A percentile compares a stretch with the other conserved stretches of the same genome.
Conservation (phyloP, 2,888 invertebrate genomes). For the Orchestes rusci region DNA sequence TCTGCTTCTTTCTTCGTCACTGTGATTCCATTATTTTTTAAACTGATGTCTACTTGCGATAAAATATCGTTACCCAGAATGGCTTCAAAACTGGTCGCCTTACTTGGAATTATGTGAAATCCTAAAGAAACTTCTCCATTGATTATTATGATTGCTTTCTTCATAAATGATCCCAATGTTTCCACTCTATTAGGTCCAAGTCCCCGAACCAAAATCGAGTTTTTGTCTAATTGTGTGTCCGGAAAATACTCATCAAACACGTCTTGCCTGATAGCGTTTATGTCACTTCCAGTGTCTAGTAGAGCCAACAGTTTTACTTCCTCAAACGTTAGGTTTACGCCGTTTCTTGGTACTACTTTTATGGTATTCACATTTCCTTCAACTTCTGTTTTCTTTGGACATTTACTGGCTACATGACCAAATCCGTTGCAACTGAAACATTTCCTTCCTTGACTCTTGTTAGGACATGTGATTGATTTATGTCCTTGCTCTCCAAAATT, state of each 20-base stretch:
- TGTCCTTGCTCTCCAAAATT: slow-evolving; percentile 18
- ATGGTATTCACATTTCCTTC: slow-evolving; percentile 1
- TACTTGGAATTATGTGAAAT: slow-evolving; percentile 24
- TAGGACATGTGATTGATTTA: too few species aligned
- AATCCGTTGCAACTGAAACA: too few species aligned
- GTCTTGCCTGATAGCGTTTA: too few species aligned
- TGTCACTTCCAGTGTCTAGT: slow-evolving; percentile 15
- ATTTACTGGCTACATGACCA: slow-evolving; percentile 3
- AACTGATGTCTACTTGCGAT: too few species aligned
- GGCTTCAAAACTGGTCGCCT: slow-evolving; percentile 16
- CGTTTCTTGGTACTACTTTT: slow-evolving; percentile 4
- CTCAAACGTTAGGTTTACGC: not conserved
- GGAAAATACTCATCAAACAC: slow-evolving; percentile 14
- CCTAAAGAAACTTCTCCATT: slow-evolving; percentile 14
- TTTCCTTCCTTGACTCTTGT: too few species aligned
- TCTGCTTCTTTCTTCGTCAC: too few species aligned
- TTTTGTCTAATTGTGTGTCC: slow-evolving; percentile 7
- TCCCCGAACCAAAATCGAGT: slow-evolving; percentile 12
- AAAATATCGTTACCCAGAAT: slow-evolving; percentile 22
- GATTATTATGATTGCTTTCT: slow-evolving; percentile 12
- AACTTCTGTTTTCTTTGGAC: slow-evolving; percentile 1
- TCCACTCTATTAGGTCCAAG: not conserved
- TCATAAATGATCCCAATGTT: slow-evolving; percentile 20
- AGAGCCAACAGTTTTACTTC: too few species aligned
- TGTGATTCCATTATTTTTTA: too few species aligned